Evolutionary conservation across 2,113 vertebrate species (phyloP).

Genomic region (Cavia aperea): DNA sequence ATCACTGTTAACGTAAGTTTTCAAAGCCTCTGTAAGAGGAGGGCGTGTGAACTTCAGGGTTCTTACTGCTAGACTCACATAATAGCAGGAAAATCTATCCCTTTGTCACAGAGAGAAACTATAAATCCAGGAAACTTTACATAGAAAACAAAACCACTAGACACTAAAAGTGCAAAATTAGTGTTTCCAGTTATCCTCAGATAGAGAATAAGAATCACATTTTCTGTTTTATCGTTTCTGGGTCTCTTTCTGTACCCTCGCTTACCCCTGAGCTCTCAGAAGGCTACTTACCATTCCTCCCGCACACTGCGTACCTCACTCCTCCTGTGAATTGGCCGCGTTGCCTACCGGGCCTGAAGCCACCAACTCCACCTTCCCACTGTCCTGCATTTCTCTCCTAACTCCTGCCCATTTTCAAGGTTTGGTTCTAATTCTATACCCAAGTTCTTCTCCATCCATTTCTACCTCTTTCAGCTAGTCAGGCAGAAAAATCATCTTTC

Average conservation of each 20-base stretch:
- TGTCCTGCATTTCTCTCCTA: not conserved
- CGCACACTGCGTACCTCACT: fast-evolving
- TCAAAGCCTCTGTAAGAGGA: not conserved
- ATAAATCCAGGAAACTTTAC: not conserved
- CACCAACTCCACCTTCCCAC: not conserved
- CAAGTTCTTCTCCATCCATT: not conserved
- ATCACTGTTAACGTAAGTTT: not conserved
- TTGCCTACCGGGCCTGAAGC: not conserved
- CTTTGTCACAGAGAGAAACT: not conserved
- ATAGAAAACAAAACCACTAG: not conserved
- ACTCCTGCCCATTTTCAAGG: not conserved
- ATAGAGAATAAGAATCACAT: not conserved
- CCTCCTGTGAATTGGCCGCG: no score
- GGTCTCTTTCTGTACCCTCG: not conserved
- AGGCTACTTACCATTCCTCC: no score
- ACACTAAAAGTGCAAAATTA: not conserved
- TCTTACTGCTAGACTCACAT: not conserved
- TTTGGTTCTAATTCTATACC: not conserved
- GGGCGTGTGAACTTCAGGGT: not conserved
- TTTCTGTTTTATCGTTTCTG: not conserved
- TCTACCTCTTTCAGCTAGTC: not conserved
- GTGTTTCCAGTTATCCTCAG: not conserved
- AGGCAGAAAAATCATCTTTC: not conserved
- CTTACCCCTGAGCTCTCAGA: fast-evolving
- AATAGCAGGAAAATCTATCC: not conserved